phyloP scores from a whole-genome alignment of 2,797 vertebrate genomes.

The Tokudaia tokunoshimensis region DNA sequence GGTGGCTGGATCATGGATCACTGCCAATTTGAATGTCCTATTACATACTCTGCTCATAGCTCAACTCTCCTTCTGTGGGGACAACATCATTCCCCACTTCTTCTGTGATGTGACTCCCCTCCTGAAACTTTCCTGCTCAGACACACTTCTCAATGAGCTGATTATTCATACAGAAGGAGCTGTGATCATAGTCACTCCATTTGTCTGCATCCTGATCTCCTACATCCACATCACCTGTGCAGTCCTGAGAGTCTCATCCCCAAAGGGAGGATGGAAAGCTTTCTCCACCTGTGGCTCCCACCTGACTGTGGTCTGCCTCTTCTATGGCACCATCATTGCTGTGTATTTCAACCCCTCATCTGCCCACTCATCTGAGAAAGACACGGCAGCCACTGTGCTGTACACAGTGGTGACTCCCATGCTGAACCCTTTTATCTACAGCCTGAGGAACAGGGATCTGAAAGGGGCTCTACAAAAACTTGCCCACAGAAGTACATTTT shows the following conservation, averaged over 20 bases:
- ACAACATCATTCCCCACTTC: constrained; percentile 57
- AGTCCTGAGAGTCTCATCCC: constrained; percentile 56
- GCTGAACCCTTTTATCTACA: constrained; percentile 81
- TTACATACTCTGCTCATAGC: constrained; percentile 61
- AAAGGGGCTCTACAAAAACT: constrained; percentile 44
- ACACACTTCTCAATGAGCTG: constrained; percentile 65
- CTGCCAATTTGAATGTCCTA: neutral
- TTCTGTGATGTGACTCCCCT: constrained; percentile 62
- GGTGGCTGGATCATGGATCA: neutral
- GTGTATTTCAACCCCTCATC: constrained; percentile 72
- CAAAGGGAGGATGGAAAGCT: constrained; percentile 67
- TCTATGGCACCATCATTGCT: constrained; percentile 74
- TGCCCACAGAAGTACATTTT: neutral
- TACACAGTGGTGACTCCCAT: constrained; percentile 73
- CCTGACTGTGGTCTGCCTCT: constrained; percentile 70
- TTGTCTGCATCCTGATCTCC: constrained; percentile 59
- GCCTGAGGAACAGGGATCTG: constrained; percentile 76
- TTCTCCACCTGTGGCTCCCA: constrained; percentile 80
- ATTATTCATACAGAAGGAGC: constrained; percentile 1
- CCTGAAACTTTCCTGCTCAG: constrained; percentile 69
- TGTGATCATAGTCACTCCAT: constrained; percentile 14
- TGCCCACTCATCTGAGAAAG: neutral
- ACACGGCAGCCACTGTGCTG: constrained; percentile 65
- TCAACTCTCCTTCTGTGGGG: constrained; percentile 45
- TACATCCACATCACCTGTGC: constrained; percentile 37